Evolutionary conservation across 2,888 invertebrate genomes (phyloP).

Genomic region (Drosophila birchii): DNA sequence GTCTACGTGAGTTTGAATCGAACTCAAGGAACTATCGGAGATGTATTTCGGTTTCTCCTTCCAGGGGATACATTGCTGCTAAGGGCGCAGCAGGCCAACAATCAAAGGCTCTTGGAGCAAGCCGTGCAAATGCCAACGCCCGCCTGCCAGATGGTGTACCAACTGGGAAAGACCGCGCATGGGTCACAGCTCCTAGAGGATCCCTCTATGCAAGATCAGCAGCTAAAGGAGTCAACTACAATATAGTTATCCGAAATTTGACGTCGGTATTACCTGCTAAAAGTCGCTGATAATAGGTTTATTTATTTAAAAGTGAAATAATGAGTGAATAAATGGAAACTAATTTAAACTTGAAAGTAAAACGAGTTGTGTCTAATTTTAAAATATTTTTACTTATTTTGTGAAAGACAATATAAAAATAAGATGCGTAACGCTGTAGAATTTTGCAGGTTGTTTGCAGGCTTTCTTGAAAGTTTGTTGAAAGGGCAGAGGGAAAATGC

Average conservation of each 20-base stretch:
- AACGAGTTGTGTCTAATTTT: neutral
- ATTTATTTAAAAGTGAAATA: no score
- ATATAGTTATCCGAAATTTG: neutral
- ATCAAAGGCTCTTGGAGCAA: conserved; percentile 50
- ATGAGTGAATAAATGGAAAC: neutral
- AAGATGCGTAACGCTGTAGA: neutral
- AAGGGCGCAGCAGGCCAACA: conserved; percentile 57
- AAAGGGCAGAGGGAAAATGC: neutral
- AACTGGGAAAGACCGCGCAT: conserved; percentile 35
- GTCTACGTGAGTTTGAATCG: conserved; percentile 61
- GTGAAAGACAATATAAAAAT: neutral
- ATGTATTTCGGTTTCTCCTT: conserved; percentile 20
- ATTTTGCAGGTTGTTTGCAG: neutral
- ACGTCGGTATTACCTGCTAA: neutral
- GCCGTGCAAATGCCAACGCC: conserved; percentile 61
- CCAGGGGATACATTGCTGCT: conserved; percentile 64
- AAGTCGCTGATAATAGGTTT: neutral
- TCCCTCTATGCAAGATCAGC: neutral
- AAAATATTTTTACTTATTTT: no score
- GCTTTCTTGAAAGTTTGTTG: neutral
- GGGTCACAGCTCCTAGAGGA: conserved; percentile 26
- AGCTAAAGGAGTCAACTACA: neutral
- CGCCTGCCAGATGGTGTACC: conserved; percentile 55
- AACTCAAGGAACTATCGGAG: neutral
- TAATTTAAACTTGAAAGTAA: no score